Percentiles rank a stretch among this genome's conserved stretches.
Evolutionary conservation across 1,140 invertebrate genomes (phyloP).

Genomic region (Thaumetopoea pityocampa): DNA sequence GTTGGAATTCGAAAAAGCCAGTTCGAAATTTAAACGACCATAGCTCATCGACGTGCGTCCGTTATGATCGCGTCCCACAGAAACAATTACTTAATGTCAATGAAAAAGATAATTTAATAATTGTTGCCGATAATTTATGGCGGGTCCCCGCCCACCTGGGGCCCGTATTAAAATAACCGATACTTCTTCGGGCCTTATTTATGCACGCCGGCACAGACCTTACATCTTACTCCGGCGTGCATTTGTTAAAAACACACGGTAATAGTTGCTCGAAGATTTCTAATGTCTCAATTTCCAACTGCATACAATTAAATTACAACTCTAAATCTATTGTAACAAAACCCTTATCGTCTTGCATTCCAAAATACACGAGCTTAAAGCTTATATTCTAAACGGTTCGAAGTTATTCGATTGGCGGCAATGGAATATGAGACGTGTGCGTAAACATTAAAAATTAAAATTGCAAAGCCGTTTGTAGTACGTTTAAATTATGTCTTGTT

Average conservation of each 20-base stretch:
- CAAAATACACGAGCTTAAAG: constrained; percentile 39
- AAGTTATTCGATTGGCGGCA: constrained; percentile 19
- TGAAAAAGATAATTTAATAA: constrained; percentile 75
- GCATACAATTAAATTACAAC: constrained; percentile 29
- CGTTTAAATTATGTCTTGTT: constrained; percentile 74
- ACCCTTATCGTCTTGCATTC: constrained; percentile 28
- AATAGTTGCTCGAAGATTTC: constrained; percentile 68
- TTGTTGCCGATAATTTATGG: constrained; percentile 69
- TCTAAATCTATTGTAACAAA: constrained; percentile 20
- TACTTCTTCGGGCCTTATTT: constrained; percentile 59
- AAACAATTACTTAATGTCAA: constrained; percentile 76
- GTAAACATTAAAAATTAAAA: constrained; percentile 29
- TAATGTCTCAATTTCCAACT: constrained; percentile 69
- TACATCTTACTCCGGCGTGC: constrained; percentile 70
- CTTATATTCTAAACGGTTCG: constrained; percentile 31
- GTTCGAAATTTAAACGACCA: constrained; percentile 55
- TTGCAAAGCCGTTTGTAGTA: constrained; percentile 22
- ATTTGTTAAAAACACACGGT: constrained; percentile 74
- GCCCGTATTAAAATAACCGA: constrained; percentile 67
- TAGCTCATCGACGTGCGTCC: constrained; percentile 49
- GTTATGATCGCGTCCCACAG: constrained; percentile 47
- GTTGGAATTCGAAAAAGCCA: constrained; percentile 44
- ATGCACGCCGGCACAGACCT: constrained; percentile 60
- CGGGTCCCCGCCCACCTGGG: constrained; percentile 63
- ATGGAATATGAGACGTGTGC: constrained; percentile 27